Percentiles rank a stretch among this genome's conserved stretches.
These are phyloP conservation scores for Cheilosia grossa DNA, from an alignment of 2,888 invertebrate genomes.

Conservation along the genomic window DNA sequence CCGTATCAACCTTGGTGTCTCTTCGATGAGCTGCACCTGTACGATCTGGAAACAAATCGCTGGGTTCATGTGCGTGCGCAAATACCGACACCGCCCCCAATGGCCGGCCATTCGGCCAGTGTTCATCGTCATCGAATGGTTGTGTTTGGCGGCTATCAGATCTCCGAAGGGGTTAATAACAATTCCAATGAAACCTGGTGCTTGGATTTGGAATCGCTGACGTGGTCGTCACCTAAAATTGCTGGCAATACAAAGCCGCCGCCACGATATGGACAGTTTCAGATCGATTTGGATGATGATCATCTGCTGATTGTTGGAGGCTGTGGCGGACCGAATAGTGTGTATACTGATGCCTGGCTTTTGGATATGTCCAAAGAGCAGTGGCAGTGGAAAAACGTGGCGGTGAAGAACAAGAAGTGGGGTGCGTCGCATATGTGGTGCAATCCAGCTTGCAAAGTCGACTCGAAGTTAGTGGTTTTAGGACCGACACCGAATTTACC, in stretches of 20 bases:
- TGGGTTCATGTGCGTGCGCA: slow-evolving; percentile 85
- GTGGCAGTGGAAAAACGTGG: slow-evolving; percentile 91
- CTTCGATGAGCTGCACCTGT: slow-evolving; percentile 96
- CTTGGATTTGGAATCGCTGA: slow-evolving; percentile 89
- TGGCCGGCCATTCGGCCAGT: slow-evolving; percentile 96
- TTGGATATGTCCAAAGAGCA: slow-evolving; percentile 89
- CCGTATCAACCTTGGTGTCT: slow-evolving; percentile 93
- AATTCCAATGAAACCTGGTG: slow-evolving; percentile 94
- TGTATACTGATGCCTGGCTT: slow-evolving; percentile 96
- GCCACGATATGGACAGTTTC: slow-evolving; percentile 97
- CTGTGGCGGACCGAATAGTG: slow-evolving; percentile 93
- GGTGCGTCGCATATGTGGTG: slow-evolving; percentile 96
- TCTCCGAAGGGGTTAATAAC: slow-evolving; percentile 84
- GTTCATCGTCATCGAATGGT: slow-evolving; percentile 92
- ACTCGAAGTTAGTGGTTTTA: slow-evolving; percentile 90
- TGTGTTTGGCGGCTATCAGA: slow-evolving; percentile 89
- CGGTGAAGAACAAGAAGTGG: slow-evolving; percentile 90
- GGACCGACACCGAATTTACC: slow-evolving; percentile 82
- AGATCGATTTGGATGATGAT: slow-evolving; percentile 90
- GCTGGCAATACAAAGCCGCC: slow-evolving; percentile 87
- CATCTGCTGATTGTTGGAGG: slow-evolving; percentile 93
- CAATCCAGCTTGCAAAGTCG: slow-evolving; percentile 92
- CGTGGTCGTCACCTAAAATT: slow-evolving; percentile 91
- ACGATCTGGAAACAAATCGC: slow-evolving; percentile 90
- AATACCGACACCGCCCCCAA: slow-evolving; percentile 82